Conservation (phyloP, 1,140 invertebrate species). For the Drosophila lacteicornis region DNA sequence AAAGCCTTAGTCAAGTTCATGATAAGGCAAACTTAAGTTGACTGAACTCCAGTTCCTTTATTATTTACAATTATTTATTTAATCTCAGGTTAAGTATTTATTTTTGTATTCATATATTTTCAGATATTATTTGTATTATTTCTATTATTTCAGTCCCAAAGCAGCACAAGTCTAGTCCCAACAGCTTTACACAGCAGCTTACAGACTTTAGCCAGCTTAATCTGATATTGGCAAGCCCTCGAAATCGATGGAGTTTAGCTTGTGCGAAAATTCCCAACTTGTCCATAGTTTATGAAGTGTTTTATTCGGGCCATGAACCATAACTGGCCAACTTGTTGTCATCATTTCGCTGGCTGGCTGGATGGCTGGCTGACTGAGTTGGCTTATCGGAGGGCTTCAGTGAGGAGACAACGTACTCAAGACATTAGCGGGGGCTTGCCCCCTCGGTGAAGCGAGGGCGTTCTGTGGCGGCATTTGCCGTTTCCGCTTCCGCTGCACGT, state of each 20-base stretch:
- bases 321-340: slow-evolving; percentile 46
- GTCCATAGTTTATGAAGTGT: slow-evolving; percentile 40
- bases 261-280: slow-evolving; percentile 17
- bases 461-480: slow-evolving; percentile 51
- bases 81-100: neutral
- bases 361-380: neutral
- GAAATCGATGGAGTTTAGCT: slow-evolving; percentile 18
- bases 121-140: too few species aligned
- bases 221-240: neutral
- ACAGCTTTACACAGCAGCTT: neutral
- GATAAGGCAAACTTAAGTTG: too few species aligned
- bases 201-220: neutral
- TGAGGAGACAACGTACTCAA: slow-evolving; percentile 33
- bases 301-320: slow-evolving; percentile 22
- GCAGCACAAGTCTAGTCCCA: neutral
- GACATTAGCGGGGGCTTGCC: slow-evolving; percentile 30
- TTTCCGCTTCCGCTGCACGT: slow-evolving; percentile 77
- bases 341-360: slow-evolving; percentile 18
- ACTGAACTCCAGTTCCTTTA: neutral
- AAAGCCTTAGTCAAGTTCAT: too few species aligned
- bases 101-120: neutral
- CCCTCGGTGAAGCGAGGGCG: slow-evolving; percentile 13
- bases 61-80: neutral
- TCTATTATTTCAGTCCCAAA: neutral
- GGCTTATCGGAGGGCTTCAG: neutral